These are phyloP conservation scores for Rhinichthys klamathensis DNA, from an alignment of 2,113 vertebrate species.

Conservation along the genomic window DNA sequence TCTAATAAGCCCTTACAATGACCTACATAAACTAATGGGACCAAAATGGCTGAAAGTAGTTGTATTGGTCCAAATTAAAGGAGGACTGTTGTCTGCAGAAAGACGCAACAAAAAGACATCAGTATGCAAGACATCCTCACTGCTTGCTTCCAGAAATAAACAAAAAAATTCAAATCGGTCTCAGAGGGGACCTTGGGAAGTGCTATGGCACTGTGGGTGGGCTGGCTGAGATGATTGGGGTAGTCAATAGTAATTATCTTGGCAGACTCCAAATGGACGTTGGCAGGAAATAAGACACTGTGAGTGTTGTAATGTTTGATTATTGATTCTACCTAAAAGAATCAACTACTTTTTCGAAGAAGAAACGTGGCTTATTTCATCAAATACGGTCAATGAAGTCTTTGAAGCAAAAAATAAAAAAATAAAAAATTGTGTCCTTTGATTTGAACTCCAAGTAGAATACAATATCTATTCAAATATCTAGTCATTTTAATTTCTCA, in stretches of 20 bases:
- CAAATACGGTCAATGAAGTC: background rate
- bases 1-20: background rate
- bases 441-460: background rate
- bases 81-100: constrained; percentile 20
- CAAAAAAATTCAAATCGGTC: constrained; percentile 16
- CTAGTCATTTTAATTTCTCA: background rate
- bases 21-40: constrained; percentile 4
- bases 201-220: constrained; percentile 12
- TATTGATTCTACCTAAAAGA: constrained; percentile 17
- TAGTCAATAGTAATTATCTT: constrained; percentile 13
- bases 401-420: background rate
- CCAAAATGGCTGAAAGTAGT: background rate
- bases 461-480: background rate
- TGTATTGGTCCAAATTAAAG: constrained; percentile 13
- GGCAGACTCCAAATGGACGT: constrained; percentile 9
- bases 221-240: background rate
- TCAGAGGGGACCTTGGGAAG: constrained; percentile 1
- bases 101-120: constrained; percentile 11
- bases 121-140: constrained; percentile 28
- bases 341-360: background rate
- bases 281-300: constrained; percentile 19
- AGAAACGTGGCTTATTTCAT: background rate
- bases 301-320: background rate
- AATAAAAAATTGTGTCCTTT: background rate
- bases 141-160: constrained; percentile 39